Base-by-base conservation (phyloP, 1,140 invertebrate genomes). In the Anthonomus grandis region DNA sequence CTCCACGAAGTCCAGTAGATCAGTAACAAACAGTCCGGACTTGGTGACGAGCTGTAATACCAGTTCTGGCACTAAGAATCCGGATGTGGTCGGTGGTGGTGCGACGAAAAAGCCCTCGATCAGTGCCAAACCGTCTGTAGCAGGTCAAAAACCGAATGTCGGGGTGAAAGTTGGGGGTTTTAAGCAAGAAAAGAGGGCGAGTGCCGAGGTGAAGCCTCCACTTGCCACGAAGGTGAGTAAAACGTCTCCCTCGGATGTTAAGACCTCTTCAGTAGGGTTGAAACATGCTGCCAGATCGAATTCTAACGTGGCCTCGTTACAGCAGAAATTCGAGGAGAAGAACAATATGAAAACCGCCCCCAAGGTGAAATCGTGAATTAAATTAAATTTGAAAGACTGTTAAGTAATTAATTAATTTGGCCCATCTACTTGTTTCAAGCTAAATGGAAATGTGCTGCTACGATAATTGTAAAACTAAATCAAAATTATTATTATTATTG, bases 291-390 rank as follows among this genome's bases (percentile, higher is more conserved):
- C 77, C 4, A 72, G 75, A 4, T 80, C 81, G 68, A 79, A 79
- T 39, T 85, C 83, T 3, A 86, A 83, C 61, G 85, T 89, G 22
- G 85, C 86, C 1, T 84, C 83, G 22, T 73, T 89, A 44, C 86
- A 89, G 62, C 83, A 86, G 57, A 87, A 86, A 68, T 89, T 89
- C 65, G 85, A 89, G 67, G 76, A 78, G 12, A 64, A 63, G 52
- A 65, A 59, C 52, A 57, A 31, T 19, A 27, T 24, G 15, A 53
- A 54, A 51, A 41, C 19, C 24, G 44, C 49, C 17, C 34, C 42
- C 5, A 63, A 63, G 44, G 49, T 41, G 34, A 63, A 63, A 47
- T 46, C 37, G 13, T 59, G 48, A 50, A 56, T 56, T 39, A 60
- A 60, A 56, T 49, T 57, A 50, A 42, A 38, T 46, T 45, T 44